Evolutionary conservation across 2,113 vertebrate species (phyloP).

Genomic region (Vulpes vulpes): DNA sequence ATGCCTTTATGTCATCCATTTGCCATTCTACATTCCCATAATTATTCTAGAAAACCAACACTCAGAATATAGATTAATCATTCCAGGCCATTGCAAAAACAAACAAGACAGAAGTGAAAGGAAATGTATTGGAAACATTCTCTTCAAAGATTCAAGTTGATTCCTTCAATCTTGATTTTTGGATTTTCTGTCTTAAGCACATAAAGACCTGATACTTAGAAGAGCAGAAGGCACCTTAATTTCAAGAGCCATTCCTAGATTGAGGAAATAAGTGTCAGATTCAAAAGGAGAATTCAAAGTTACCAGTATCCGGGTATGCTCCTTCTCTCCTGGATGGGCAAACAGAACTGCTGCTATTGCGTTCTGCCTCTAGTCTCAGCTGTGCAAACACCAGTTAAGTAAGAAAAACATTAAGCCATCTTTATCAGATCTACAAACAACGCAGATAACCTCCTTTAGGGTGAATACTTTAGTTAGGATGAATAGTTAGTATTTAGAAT

Average conservation of each 20-base stretch:
- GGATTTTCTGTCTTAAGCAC: conserved; percentile 8
- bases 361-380: neutral
- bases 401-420: conserved; percentile 47
- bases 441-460: neutral
- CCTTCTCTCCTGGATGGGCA: neutral
- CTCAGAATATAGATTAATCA: neutral
- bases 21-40: neutral
- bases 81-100: neutral
- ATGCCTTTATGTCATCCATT: conserved; percentile 23
- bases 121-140: neutral
- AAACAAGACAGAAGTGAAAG: neutral
- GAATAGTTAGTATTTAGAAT: neutral
- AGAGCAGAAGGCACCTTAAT: neutral
- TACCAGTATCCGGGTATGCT: neutral
- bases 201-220: conserved; percentile 29
- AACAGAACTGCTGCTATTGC: neutral
- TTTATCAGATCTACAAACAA: conserved; percentile 33
- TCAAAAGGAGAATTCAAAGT: conserved; percentile 50
- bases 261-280: neutral
- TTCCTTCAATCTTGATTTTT: conserved; percentile 19
- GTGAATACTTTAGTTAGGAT: neutral
- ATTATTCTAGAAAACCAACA: neutral
- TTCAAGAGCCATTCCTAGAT: conserved; percentile 35
- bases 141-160: conserved; percentile 26
- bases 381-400: neutral